Evolutionary conservation across 2,888 invertebrate species (phyloP).

Genomic region (Polydrusus tereticollis): DNA sequence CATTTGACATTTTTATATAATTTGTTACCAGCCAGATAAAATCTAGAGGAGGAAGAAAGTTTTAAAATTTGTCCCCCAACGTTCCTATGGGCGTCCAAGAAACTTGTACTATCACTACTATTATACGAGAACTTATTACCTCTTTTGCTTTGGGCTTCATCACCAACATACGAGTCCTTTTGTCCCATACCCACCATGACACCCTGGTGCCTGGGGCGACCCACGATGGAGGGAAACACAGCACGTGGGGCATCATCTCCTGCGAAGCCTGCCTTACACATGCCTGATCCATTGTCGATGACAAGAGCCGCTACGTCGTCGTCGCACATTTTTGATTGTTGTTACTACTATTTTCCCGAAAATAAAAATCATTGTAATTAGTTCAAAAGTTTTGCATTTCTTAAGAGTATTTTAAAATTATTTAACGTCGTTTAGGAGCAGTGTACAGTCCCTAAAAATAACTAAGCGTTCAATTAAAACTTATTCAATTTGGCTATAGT

Average conservation of each 20-base stretch:
- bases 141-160: constrained; percentile 77
- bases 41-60: too few relatives aligned
- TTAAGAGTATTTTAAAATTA: too few relatives aligned
- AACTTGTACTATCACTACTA: too few relatives aligned
- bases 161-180: constrained; percentile 89
- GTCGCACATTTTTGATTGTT: constrained; percentile 81
- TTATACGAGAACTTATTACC: constrained; percentile 58
- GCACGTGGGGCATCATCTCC: constrained; percentile 90
- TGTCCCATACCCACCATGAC: constrained; percentile 93
- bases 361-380: background rate
- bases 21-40: too few relatives aligned
- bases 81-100: too few relatives aligned
- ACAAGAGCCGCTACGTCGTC: constrained; percentile 93
- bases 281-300: constrained; percentile 91
- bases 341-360: constrained; percentile 37
- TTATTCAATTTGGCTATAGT: too few relatives aligned
- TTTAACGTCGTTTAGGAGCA: too few relatives aligned
- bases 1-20: too few relatives aligned
- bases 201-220: constrained; percentile 86
- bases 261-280: constrained; percentile 94
- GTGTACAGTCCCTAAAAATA: too few relatives aligned
- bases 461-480: too few relatives aligned
- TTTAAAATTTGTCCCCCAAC: too few relatives aligned
- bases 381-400: too few relatives aligned
- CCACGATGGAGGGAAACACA: constrained; percentile 90